Percentiles rank a stretch among this genome's conserved stretches.
Conservation (phyloP, 2,888 invertebrate genomes). For the Drosophila nr. perissopoda region DNA sequence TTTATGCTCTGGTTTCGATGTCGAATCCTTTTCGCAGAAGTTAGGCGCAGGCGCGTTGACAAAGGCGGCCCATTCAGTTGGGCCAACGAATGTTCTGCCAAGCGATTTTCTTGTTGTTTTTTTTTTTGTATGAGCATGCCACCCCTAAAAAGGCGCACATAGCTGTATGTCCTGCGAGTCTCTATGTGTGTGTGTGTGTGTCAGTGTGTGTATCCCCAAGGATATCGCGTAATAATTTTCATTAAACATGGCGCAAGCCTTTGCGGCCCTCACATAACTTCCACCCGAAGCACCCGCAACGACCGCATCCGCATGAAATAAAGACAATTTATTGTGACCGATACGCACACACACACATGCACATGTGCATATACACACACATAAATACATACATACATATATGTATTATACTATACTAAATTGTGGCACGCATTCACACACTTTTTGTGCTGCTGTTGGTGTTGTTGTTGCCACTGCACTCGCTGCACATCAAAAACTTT, state of each 20-base stretch:
- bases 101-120: conserved; percentile 9
- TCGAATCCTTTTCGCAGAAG: conserved; percentile 53
- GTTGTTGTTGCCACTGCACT: conserved; percentile 11
- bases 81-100: conserved; percentile 30
- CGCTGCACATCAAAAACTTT: conserved; percentile 71
- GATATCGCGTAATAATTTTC: conserved; percentile 81
- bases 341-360: conserved; percentile 57
- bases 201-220: conserved; percentile 60
- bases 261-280: conserved; percentile 50
- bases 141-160: conserved; percentile 71
- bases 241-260: conserved; percentile 73
- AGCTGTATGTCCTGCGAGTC: conserved; percentile 50
- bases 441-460: conserved; percentile 42
- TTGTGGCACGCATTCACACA: conserved; percentile 49
- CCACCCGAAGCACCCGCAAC: conserved; percentile 25
- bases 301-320: conserved; percentile 65
- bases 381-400: background rate
- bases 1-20: conserved; percentile 58
- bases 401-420: conserved; percentile 2
- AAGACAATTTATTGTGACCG: conserved; percentile 76
- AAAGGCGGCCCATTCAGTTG: conserved; percentile 52
- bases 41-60: conserved; percentile 58
- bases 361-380: conserved; percentile 3
- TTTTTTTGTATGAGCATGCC: conserved; percentile 72
- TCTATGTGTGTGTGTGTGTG: conserved; percentile 12